A percentile compares a stretch with the other conserved stretches of the same genome.
Evolutionary conservation across 2,113 vertebrate species (phyloP).

Genomic region (Heterotis niloticus): DNA sequence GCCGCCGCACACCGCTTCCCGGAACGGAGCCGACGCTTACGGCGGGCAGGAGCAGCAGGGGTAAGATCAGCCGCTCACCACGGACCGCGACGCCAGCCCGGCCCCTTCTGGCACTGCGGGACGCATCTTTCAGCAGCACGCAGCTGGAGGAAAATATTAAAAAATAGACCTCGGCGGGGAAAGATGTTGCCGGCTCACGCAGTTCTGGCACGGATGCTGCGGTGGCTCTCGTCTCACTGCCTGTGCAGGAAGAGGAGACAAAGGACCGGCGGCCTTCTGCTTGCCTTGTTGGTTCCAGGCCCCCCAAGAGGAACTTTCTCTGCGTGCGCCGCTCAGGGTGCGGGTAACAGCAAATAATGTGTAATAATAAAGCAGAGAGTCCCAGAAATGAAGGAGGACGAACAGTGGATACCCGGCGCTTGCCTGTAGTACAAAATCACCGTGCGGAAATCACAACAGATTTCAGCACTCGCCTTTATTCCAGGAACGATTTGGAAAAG

Average conservation of each 20-base stretch:
- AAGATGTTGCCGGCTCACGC: background rate
- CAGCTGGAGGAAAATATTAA: constrained; percentile 2
- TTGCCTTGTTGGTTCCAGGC: background rate
- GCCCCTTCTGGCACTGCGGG: background rate
- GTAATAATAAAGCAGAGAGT: background rate
- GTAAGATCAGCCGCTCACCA: constrained; percentile 7
- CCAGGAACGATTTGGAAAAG: background rate
- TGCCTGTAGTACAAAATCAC: background rate
- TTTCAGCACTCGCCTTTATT: background rate
- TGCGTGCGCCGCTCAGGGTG: background rate
- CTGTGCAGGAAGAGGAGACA: constrained; percentile 6
- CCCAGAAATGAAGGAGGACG: background rate
- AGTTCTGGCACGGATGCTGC: background rate
- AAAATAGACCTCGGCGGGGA: constrained; percentile 1
- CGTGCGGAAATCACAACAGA: background rate
- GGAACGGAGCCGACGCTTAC: background rate
- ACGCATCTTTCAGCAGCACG: constrained; percentile 7
- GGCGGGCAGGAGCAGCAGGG: constrained; percentile 24
- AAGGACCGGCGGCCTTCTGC: background rate
- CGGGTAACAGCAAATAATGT: background rate
- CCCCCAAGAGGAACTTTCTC: background rate
- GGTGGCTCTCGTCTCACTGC: constrained; percentile 3
- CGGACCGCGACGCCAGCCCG: background rate
- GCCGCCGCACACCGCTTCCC: background rate
- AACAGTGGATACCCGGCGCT: background rate